Conservation (phyloP, 2,888 invertebrate species). For the Lymantria monacha region DNA sequence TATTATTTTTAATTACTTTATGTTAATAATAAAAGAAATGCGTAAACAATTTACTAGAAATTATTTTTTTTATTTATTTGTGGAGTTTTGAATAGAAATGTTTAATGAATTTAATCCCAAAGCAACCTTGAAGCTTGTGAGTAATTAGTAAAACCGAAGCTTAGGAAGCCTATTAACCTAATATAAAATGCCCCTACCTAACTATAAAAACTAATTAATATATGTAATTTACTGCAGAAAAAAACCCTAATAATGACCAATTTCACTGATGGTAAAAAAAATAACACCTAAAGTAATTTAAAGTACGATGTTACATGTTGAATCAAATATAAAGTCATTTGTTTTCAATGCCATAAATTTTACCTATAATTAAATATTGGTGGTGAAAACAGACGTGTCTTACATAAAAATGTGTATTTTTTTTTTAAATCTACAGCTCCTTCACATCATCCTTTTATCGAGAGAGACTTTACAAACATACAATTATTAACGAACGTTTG, state of each 20-base stretch:
- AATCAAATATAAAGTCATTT: no score
- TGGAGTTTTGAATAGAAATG: constrained; percentile 36
- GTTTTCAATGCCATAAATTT: no score
- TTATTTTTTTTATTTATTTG: neutral
- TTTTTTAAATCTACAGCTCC: no score
- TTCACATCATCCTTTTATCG: no score
- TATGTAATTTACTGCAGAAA: constrained; percentile 3
- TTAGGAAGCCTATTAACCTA: constrained; percentile 16
- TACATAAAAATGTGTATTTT: no score
- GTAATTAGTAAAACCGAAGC: constrained; percentile 28
- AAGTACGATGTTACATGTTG: no score
- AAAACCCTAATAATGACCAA: neutral
- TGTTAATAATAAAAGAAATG: neutral
- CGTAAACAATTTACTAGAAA: neutral
- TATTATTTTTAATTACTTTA: neutral
- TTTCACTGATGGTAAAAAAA: no score
- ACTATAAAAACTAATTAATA: constrained; percentile 6
- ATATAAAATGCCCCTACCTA: constrained; percentile 2
- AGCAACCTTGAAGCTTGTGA: constrained; percentile 57
- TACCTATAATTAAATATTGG: no score
- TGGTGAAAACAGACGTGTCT: no score
- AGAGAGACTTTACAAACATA: no score
- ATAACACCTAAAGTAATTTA: no score
- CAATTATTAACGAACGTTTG: no score
- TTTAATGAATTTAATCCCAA: constrained; percentile 48